Evolutionary conservation across 2,113 vertebrate genomes (phyloP).

Genomic region (Gopherus evgoodei): DNA sequence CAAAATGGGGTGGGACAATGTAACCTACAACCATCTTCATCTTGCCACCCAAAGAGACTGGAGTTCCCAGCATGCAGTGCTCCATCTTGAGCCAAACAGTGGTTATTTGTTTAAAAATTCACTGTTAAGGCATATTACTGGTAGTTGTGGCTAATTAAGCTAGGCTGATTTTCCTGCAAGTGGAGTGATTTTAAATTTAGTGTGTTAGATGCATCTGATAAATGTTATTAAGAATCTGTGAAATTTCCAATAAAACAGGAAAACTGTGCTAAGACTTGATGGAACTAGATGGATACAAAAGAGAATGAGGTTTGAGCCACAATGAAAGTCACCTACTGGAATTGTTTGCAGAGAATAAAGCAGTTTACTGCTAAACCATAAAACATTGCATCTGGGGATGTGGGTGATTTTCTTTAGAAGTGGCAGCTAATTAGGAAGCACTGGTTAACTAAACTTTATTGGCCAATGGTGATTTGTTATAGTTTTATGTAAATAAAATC

Average conservation of each 20-base stretch:
- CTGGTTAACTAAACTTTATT: not conserved
- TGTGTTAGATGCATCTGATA: not conserved
- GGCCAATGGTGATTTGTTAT: fast-evolving
- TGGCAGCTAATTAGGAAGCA: not conserved
- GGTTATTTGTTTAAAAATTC: not conserved
- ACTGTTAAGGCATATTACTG: not conserved
- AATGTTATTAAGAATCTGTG: not conserved
- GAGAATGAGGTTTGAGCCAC: not conserved
- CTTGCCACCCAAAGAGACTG: fast-evolving
- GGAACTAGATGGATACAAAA: not conserved
- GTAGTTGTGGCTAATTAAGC: not conserved
- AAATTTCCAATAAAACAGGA: not conserved
- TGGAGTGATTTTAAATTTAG: not conserved
- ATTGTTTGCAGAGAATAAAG: slow-evolving; percentile 12
- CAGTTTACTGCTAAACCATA: not conserved
- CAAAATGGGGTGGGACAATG: not conserved
- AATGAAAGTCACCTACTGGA: not conserved
- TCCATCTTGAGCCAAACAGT: not conserved
- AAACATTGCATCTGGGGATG: not conserved
- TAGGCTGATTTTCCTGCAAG: not conserved
- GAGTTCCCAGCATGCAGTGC: not conserved
- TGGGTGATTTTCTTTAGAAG: not conserved
- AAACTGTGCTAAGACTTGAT: not conserved
- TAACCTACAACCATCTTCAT: not conserved
- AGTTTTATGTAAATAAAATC: fast-evolving